A percentile compares a stretch with the other conserved stretches of the same genome.
phyloP scores from a whole-genome alignment of 2,113 vertebrate genomes.

The Chauna torquata region DNA sequence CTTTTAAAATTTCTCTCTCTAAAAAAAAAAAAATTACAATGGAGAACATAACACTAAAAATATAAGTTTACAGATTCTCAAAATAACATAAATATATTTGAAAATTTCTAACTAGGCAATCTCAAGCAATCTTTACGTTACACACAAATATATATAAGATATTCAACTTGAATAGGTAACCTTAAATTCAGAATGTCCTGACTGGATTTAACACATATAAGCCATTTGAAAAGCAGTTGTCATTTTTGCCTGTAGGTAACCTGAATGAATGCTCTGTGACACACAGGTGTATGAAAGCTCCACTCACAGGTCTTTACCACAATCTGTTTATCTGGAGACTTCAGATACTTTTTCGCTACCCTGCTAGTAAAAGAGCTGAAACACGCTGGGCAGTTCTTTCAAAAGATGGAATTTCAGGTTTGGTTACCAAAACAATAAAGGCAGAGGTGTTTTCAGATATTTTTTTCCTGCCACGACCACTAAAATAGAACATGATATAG shows the following conservation, averaged over 20 bases:
- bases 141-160: accelerated
- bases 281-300: not conserved
- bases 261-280: not conserved
- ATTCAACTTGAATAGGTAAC: not conserved
- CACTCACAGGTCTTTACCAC: not conserved
- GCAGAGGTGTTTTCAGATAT: not conserved
- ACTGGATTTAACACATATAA: not conserved
- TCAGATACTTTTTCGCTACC: not conserved
- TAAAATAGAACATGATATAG: not conserved
- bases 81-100: not conserved
- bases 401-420: conserved; percentile 26
- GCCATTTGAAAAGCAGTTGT: not conserved
- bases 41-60: not conserved
- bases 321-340: not conserved
- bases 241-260: not conserved
- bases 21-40: not conserved
- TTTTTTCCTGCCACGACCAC: not conserved
- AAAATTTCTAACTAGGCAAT: not conserved
- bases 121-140: not conserved
- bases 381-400: not conserved
- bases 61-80: not conserved
- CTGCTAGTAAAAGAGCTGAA: not conserved
- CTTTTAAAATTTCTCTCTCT: not conserved
- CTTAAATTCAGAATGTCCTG: not conserved
- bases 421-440: conserved; percentile 48